Base-by-base conservation (phyloP, 2,797 vertebrate genomes). In the Pagetopsis macropterus region DNA sequence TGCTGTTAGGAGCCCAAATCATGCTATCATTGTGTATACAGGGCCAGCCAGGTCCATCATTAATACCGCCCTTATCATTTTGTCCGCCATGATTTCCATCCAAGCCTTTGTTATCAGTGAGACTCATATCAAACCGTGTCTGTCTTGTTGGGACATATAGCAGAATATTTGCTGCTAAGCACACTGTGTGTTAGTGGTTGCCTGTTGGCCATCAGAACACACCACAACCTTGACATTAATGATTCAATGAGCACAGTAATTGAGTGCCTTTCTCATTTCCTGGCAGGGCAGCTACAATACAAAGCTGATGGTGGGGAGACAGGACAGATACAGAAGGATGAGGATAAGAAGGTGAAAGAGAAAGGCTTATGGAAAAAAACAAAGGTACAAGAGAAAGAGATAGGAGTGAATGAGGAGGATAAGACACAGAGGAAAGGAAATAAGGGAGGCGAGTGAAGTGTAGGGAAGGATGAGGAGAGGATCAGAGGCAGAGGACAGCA, bases 201-300 rank as follows among this genome's bases (percentile, higher is more conserved):
- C 88, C 84, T 81, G 78, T 85, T 84, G 80, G 90, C 75, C 84
- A 85, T 75, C 81, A 78, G 81, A 84, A 85, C 84, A 85, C 87
- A 81, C 74, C 82, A 78, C 91, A 84, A 84, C 87, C 87, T 89
- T 91, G 89, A 89, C 88, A 89, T 89, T 92, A 92, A 93, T 93
- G 91, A 92, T 90, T 93, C 89, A 90, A 90, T 90, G 88, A 92
- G 85, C 88, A 90, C 83, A 80, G 83, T 93, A 93, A 94, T 93
- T 93, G 89, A 93, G 87, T 92, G 88, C 76, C 88, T 92, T 87
- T 87, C 90, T 92, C 87, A 92, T 91, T 92, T 93, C 91, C 91
- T 92, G 93, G 87, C 87, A 90, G 87, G 93, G 87, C 87, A 90
- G 87, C 87, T 75, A 77, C 82, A 84, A 88, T 87, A 89, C 82